Conservation (phyloP, 2,113 vertebrate genomes). For the Chloropsis hardwickii region DNA sequence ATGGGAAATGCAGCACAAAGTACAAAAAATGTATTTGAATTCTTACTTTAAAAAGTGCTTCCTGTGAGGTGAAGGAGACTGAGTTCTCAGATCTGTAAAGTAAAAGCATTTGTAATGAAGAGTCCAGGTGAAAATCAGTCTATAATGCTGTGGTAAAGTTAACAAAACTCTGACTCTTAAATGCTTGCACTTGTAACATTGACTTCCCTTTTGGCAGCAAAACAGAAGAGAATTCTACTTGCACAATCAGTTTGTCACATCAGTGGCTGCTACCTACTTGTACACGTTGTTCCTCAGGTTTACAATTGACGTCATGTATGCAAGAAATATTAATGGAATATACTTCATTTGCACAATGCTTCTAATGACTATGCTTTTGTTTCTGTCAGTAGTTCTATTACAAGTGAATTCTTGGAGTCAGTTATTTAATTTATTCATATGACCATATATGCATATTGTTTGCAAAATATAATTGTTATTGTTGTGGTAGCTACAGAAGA, state of each 20-base stretch:
- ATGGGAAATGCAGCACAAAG: background rate
- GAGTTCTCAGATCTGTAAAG: background rate
- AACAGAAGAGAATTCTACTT: background rate
- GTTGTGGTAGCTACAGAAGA: background rate
- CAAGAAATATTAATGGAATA: background rate
- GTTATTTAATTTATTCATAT: background rate
- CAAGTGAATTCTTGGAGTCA: background rate
- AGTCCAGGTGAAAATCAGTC: background rate
- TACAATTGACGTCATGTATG: background rate
- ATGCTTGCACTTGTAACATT: background rate
- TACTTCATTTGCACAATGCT: background rate
- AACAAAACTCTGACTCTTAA: background rate
- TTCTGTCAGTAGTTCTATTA: background rate
- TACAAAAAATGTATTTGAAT: background rate
- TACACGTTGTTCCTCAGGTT: background rate
- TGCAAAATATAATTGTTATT: background rate
- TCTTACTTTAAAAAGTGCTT: background rate
- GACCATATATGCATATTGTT: background rate
- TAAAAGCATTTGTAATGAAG: background rate
- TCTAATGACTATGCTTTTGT: background rate
- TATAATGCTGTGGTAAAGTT: background rate
- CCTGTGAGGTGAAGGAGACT: background rate
- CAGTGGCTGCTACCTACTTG: background rate
- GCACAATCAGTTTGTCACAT: background rate
- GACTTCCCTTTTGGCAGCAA: background rate